Conservation (phyloP, 2,797 vertebrate genomes). For the Apogon talboti region DNA sequence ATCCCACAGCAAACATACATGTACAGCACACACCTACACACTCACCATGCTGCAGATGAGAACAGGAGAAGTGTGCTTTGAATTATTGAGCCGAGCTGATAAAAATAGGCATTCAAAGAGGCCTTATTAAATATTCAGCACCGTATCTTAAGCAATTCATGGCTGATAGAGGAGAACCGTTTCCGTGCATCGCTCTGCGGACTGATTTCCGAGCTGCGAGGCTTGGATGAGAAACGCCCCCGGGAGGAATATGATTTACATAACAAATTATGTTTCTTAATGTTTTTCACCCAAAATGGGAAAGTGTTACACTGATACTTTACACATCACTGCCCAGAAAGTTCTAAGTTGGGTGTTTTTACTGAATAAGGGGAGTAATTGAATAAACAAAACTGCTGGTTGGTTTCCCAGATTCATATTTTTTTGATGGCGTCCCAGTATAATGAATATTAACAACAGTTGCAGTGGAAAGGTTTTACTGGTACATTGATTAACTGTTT, state of each 20-base stretch:
- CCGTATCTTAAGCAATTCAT: conserved; percentile 63
- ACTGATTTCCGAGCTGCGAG: conserved; percentile 16
- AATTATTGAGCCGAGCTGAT: conserved; percentile 81
- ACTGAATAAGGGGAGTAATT: not conserved
- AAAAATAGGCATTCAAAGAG: conserved; percentile 80
- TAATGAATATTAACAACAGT: not conserved
- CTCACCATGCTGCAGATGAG: conserved; percentile 46
- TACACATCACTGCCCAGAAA: conserved; percentile 6
- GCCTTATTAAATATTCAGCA: conserved; percentile 78
- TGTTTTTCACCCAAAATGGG: conserved; percentile 9
- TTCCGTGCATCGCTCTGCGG: conserved; percentile 23
- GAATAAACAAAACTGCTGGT: conserved; percentile 1
- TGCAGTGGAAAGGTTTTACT: too few relatives aligned
- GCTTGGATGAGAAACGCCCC: conserved; percentile 20
- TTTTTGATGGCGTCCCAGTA: not conserved
- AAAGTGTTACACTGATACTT: conserved; percentile 1
- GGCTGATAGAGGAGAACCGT: conserved; percentile 48
- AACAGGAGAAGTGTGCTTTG: conserved; percentile 66
- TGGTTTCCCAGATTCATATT: conserved; percentile 4
- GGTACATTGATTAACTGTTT: too few relatives aligned
- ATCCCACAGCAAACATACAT: conserved; percentile 13
- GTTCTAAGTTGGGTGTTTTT: not conserved
- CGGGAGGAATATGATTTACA: conserved; percentile 28
- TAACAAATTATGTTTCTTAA: conserved; percentile 29
- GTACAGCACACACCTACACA: conserved; percentile 10